Evolutionary conservation across 2,113 vertebrate genomes (phyloP).

Genomic region (Forbesichthys papilliferus): DNA sequence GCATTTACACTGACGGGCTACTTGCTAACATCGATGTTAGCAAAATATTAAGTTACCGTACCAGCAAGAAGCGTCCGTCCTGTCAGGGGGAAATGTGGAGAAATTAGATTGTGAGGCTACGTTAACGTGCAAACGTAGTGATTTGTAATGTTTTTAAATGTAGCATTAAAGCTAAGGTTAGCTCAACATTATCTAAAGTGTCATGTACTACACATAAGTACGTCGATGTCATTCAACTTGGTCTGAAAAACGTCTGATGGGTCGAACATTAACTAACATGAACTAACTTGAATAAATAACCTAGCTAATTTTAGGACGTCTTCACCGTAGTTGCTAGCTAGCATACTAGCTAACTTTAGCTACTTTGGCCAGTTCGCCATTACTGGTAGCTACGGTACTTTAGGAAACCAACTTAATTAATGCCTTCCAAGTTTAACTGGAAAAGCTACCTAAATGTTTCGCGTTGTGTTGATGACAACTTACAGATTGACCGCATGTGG

Average conservation of each 20-base stretch:
- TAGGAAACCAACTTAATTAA: constrained; percentile 34
- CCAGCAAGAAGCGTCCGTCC: constrained; percentile 59
- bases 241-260: background rate
- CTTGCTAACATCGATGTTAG: constrained; percentile 76
- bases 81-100: background rate
- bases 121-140: background rate
- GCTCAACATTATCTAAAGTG: background rate
- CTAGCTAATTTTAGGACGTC: too few relatives aligned
- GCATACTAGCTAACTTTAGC: constrained; percentile 20
- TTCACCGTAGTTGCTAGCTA: background rate
- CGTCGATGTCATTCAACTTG: too few relatives aligned
- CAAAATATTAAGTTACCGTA: constrained; percentile 63
- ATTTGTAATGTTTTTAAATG: background rate
- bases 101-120: background rate
- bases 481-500: background rate
- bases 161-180: background rate
- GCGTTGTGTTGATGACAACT: background rate
- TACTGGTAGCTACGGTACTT: constrained; percentile 23
- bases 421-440: background rate
- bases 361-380: constrained; percentile 23
- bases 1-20: constrained; percentile 84
- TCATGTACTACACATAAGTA: too few relatives aligned
- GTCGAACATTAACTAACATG: background rate
- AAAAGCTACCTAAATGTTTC: background rate
- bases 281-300: background rate